phyloP scores from a whole-genome alignment of 2,888 invertebrate species.

The Papilio protenor region DNA sequence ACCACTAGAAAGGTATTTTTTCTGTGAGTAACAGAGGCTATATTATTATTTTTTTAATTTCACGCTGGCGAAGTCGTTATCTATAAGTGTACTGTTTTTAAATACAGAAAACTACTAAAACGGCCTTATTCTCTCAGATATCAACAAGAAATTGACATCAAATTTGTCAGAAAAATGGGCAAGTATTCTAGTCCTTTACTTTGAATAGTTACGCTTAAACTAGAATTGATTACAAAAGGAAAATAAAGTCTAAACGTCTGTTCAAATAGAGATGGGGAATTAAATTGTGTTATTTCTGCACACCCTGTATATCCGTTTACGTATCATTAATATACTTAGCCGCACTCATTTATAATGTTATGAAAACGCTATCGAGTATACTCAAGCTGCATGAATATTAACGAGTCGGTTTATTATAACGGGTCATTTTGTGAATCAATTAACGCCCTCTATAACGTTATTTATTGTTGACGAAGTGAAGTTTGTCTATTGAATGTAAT shows the following conservation, averaged over 20 bases:
- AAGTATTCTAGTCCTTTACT: background rate
- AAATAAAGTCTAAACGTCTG: background rate
- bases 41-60: too few relatives aligned
- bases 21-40: too few relatives aligned
- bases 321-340: constrained; percentile 7
- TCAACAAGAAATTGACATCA: too few relatives aligned
- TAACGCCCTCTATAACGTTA: constrained; percentile 26
- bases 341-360: constrained; percentile 20
- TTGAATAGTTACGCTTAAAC: background rate
- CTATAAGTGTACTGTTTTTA: too few relatives aligned
- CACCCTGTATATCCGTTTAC: background rate
- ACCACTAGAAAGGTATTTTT: too few relatives aligned
- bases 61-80: too few relatives aligned
- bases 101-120: too few relatives aligned
- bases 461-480: constrained; percentile 1
- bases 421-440: constrained; percentile 52
- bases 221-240: background rate
- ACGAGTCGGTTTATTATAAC: constrained; percentile 47
- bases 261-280: background rate
- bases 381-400: constrained; percentile 51
- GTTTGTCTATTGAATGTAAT: too few relatives aligned
- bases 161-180: too few relatives aligned
- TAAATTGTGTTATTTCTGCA: background rate
- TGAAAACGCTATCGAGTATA: constrained; percentile 49
- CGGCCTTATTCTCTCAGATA: too few relatives aligned